These are phyloP conservation scores for Brachypteracias leptosomus DNA, from an alignment of 2,113 vertebrate genomes.

Conservation along the genomic window DNA sequence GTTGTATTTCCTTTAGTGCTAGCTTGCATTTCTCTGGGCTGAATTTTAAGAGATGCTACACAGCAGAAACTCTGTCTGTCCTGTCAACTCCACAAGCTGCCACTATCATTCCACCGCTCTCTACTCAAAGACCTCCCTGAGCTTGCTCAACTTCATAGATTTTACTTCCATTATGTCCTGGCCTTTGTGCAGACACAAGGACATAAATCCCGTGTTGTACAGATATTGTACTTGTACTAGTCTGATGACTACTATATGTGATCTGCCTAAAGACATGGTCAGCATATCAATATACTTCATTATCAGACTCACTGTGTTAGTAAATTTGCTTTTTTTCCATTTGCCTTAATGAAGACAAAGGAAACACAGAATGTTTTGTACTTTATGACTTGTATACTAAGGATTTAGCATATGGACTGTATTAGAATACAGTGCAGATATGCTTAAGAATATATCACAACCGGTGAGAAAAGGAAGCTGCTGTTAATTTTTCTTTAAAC, in stretches of 20 bases:
- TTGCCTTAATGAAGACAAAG: neutral
- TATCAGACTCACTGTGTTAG: neutral
- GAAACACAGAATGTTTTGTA: neutral
- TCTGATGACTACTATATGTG: neutral
- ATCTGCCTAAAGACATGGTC: neutral
- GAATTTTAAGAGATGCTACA: neutral
- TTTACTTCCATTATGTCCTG: neutral
- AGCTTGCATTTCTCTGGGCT: neutral
- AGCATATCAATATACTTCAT: neutral
- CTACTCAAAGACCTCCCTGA: neutral
- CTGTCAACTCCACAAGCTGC: neutral
- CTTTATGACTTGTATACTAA: neutral
- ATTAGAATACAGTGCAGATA: neutral
- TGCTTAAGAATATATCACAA: neutral
- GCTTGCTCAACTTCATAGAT: neutral
- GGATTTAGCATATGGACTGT: neutral
- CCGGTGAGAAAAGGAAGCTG: neutral
- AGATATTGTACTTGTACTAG: neutral
- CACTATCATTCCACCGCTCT: neutral
- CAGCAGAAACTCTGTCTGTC: neutral
- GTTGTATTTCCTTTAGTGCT: neutral
- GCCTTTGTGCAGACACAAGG: neutral
- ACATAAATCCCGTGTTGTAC: neutral
- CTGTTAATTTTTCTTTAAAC: neutral
- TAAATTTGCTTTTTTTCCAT: neutral